These are phyloP conservation scores for Lucinisca nassula DNA, from an alignment of 2,888 invertebrate species.

Conservation along the genomic window DNA sequence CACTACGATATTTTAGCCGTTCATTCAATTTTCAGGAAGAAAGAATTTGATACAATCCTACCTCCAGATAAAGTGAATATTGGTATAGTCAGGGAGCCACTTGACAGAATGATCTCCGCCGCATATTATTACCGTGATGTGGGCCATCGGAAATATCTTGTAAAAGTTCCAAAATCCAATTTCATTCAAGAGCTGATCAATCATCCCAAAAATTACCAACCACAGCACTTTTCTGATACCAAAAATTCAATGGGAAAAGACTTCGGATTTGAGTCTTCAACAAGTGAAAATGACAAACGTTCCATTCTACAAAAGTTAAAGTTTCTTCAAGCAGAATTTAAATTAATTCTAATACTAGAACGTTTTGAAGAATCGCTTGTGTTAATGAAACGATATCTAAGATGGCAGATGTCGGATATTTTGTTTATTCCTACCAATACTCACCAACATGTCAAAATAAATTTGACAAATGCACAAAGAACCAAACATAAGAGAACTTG, in stretches of 20 bases:
- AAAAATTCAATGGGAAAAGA: constrained; percentile 59
- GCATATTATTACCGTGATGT: constrained; percentile 58
- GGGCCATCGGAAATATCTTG: constrained; percentile 14
- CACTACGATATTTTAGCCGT: constrained; percentile 66
- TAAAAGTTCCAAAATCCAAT: constrained; percentile 13
- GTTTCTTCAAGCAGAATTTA: constrained; percentile 32
- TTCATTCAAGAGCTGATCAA: constrained; percentile 47
- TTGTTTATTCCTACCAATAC: constrained; percentile 35
- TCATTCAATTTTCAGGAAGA: constrained; percentile 60
- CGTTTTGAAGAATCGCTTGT: constrained; percentile 52
- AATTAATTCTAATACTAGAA: constrained; percentile 46
- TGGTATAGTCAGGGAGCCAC: constrained; percentile 70
- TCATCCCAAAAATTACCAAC: constrained; percentile 33
- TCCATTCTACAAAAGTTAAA: not conserved
- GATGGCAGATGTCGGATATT: constrained; percentile 48
- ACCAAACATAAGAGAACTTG: constrained; percentile 26
- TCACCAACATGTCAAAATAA: constrained; percentile 21
- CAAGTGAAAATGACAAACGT: not conserved
- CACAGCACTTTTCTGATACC: constrained; percentile 43
- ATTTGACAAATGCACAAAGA: not conserved
- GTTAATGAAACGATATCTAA: constrained; percentile 39
- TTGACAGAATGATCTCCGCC: constrained; percentile 58
- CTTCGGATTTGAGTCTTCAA: constrained; percentile 40
- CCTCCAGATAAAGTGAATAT: constrained; percentile 60
- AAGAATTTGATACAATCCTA: constrained; percentile 46